Conservation (phyloP, 2,113 vertebrate genomes). For the Apeltes quadracus region DNA sequence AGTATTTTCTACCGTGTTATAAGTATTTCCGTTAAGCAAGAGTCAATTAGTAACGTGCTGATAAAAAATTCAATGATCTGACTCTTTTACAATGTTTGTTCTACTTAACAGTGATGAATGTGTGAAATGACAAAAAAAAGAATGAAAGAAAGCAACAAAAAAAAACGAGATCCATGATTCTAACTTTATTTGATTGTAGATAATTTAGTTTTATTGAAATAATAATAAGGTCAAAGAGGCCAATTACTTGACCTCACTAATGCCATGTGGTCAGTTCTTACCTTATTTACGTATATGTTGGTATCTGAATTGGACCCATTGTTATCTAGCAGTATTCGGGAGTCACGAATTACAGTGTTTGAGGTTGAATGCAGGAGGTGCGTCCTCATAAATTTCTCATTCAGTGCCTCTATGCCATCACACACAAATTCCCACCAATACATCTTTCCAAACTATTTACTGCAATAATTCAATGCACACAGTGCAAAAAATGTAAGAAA, state of each 20-base stretch:
- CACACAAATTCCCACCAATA: not conserved
- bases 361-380: conserved; percentile 8
- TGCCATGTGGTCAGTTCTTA: conserved; percentile 28
- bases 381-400: conserved; percentile 1
- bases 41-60: conserved; percentile 30
- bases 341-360: conserved; percentile 16
- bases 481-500: conserved; percentile 21
- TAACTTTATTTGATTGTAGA: conserved; percentile 55
- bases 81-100: conserved; percentile 38
- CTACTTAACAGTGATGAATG: conserved; percentile 58
- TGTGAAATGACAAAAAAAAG: conserved; percentile 48
- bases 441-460: conserved; percentile 18
- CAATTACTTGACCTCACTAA: conserved; percentile 12
- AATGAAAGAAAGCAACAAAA: conserved; percentile 43
- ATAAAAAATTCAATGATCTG: conserved; percentile 24
- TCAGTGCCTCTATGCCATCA: conserved; percentile 12
- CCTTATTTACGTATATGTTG: conserved; percentile 12
- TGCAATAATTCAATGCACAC: conserved; percentile 17
- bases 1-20: conserved; percentile 42
- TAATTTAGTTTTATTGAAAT: conserved; percentile 23
- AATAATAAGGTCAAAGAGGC: conserved; percentile 3
- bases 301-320: not conserved
- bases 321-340: conserved; percentile 18
- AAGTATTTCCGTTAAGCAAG: conserved; percentile 22
- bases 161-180: conserved; percentile 16